Evolutionary conservation across 2,888 invertebrate species (phyloP), one percentile per base, ranked within the genome.

Genomic region (Eremobia ochroleuca): DNA sequence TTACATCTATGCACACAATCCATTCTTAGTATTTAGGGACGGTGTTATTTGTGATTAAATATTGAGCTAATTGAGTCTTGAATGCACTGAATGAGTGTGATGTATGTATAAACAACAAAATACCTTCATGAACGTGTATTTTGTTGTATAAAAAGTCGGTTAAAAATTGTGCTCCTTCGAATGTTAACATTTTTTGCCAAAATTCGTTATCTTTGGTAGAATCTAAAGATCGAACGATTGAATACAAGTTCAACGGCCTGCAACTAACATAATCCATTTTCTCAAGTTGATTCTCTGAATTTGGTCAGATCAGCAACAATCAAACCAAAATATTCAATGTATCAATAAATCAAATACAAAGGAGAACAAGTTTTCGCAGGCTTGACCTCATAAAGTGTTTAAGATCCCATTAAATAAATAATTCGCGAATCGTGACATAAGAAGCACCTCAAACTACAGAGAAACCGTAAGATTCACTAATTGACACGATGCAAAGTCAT

Each of bases 401-500:
- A 73, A 64, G 55, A 31, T 37, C 31, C 21, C 62, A 55, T 72
- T 46, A 76, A 72, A 74, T 43, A 31, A 58, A 62, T 68, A 59
- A 67, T 62, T 73, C 43, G 28, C 25, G 4, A n/a, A 62, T 72
- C 73, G 64, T 79, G 46, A 84, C 37, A 67, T 43, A 68, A 43
- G 40, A 68, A 77, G 52, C 40, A 49, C 15, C 28, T 68, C 31
- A 8, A 69, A 73, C 5, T 79, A 78, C 73, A 46, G 18, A 76
- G 77, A 84, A 88, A 69, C n/a, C 59, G 49, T 25, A 69, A 76
- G 58, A 62, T 66, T 66, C 25, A 79, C 68, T 75, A 70, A 79
- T 74, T 79, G 67, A 78, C 59, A 79, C 61, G 40, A 76, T 61
- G 71, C 40, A 28, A 75, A 62, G 31, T 76, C 52, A 73, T 70